Evolutionary conservation across 2,797 vertebrate genomes (phyloP).

Genomic region (Dicrostonyx torquatus): DNA sequence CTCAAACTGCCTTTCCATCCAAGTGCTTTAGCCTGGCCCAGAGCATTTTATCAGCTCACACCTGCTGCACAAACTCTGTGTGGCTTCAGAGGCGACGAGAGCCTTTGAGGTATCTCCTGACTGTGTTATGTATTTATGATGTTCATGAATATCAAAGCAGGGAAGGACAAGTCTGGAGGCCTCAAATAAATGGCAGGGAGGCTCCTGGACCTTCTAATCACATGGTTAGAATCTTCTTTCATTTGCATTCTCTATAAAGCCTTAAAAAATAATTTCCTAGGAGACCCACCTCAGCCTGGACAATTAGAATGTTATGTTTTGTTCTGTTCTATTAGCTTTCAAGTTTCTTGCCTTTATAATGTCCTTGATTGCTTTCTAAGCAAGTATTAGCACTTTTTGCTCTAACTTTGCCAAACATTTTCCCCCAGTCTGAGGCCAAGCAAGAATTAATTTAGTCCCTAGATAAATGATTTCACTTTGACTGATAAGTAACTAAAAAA

Average conservation of each 20-base stretch:
- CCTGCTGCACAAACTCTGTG: not conserved
- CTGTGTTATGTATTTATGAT: conserved; percentile 21
- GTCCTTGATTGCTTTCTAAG: conserved; percentile 55
- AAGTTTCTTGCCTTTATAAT: conserved; percentile 45
- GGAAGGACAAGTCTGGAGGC: conserved; percentile 12
- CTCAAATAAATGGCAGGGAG: conserved; percentile 33
- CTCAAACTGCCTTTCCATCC: conserved; percentile 69
- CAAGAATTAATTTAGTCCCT: conserved; percentile 3
- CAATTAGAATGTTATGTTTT: not conserved
- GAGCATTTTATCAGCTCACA: not conserved
- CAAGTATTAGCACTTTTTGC: conserved; percentile 40
- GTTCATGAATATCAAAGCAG: conserved; percentile 60
- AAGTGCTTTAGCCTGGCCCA: conserved; percentile 53
- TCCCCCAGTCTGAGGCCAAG: not conserved
- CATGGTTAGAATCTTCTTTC: conserved; percentile 49
- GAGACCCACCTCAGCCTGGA: conserved; percentile 21
- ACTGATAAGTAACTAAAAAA: conserved; percentile 30
- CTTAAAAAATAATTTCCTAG: conserved; percentile 16
- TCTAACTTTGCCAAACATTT: conserved; percentile 56
- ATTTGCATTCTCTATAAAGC: conserved; percentile 27
- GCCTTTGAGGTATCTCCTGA: not conserved
- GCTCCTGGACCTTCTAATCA: conserved; percentile 38
- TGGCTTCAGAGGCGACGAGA: not conserved
- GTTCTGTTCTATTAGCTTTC: conserved; percentile 53
- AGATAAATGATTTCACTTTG: conserved; percentile 33